A percentile compares a stretch with the other conserved stretches of the same genome.
Evolutionary conservation across 1,140 invertebrate genomes (phyloP).

Genomic region (Onthophagus taurus): DNA sequence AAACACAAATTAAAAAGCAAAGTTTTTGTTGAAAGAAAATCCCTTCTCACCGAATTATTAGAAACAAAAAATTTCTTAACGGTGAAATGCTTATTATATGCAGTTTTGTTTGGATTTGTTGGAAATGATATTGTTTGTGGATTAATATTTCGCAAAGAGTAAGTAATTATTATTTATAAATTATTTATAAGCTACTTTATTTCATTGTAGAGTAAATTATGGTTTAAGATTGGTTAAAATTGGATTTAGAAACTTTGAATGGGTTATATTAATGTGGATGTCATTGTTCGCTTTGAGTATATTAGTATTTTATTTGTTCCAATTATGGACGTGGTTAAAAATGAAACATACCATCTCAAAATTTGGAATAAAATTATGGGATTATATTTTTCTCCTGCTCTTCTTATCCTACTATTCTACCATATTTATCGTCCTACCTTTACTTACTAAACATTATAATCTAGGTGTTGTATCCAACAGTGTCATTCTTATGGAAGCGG

Average conservation of each 20-base stretch:
- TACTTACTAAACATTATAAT: background rate
- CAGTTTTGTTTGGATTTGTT: slow-evolving; percentile 63
- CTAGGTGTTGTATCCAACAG: background rate
- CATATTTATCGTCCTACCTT: slow-evolving; percentile 13
- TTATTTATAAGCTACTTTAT: background rate
- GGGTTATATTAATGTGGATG: slow-evolving; percentile 46
- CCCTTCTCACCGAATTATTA: slow-evolving; percentile 67
- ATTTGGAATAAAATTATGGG: slow-evolving; percentile 18
- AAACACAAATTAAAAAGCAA: slow-evolving; percentile 32
- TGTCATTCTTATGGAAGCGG: background rate
- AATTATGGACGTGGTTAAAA: slow-evolving; percentile 41
- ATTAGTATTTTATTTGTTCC: slow-evolving; percentile 44
- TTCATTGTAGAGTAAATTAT: slow-evolving; percentile 41
- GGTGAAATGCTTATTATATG: slow-evolving; percentile 74
- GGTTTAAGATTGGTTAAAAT: slow-evolving; percentile 45
- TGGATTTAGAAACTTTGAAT: slow-evolving; percentile 47
- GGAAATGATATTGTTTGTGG: slow-evolving; percentile 40
- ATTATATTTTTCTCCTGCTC: slow-evolving; percentile 41
- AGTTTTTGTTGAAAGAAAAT: slow-evolving; percentile 60
- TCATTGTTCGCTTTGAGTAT: slow-evolving; percentile 44
- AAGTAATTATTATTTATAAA: background rate
- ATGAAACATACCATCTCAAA: slow-evolving; percentile 22
- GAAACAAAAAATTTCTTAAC: slow-evolving; percentile 69
- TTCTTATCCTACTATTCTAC: slow-evolving; percentile 28
- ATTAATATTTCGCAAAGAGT: background rate